Conservation (phyloP, 2,888 invertebrate genomes). For the Cabera pusaria region DNA sequence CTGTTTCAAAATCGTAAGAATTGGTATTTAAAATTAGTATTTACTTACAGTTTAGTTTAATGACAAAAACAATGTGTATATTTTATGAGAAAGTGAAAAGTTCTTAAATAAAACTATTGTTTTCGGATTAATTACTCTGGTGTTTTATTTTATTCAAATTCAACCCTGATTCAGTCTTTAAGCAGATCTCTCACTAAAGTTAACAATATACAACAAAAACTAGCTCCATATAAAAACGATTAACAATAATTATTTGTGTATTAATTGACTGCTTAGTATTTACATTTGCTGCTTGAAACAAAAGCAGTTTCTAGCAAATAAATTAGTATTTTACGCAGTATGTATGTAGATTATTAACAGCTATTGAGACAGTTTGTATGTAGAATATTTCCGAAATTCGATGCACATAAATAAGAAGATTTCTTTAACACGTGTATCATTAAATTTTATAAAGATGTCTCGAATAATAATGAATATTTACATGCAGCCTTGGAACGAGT, state of each 20-base stretch:
- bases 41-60: slow-evolving; percentile 83
- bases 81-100: slow-evolving; percentile 83
- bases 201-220: too few species aligned
- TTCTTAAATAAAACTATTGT: slow-evolving; percentile 84
- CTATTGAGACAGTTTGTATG: too few species aligned
- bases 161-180: slow-evolving; percentile 34
- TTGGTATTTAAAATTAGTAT: slow-evolving; percentile 84
- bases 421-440: too few species aligned
- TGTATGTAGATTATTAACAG: too few species aligned
- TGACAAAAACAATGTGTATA: slow-evolving; percentile 84
- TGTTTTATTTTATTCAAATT: slow-evolving; percentile 70
- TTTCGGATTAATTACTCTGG: slow-evolving; percentile 79
- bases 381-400: too few species aligned
- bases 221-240: too few species aligned
- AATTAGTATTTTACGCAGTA: slow-evolving; percentile 16
- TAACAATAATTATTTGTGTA: too few species aligned
- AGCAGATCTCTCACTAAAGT: too few species aligned
- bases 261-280: slow-evolving; percentile 5
- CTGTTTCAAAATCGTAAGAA: slow-evolving; percentile 68
- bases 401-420: too few species aligned
- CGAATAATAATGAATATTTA: too few species aligned
- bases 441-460: too few species aligned
- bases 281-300: slow-evolving; percentile 14
- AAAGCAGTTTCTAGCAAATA: slow-evolving; percentile 17
- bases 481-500: too few species aligned